A percentile compares a stretch with the other conserved stretches of the same genome.
Evolutionary conservation across 1,140 invertebrate species (phyloP).

Genomic region (Hetaerina americana): DNA sequence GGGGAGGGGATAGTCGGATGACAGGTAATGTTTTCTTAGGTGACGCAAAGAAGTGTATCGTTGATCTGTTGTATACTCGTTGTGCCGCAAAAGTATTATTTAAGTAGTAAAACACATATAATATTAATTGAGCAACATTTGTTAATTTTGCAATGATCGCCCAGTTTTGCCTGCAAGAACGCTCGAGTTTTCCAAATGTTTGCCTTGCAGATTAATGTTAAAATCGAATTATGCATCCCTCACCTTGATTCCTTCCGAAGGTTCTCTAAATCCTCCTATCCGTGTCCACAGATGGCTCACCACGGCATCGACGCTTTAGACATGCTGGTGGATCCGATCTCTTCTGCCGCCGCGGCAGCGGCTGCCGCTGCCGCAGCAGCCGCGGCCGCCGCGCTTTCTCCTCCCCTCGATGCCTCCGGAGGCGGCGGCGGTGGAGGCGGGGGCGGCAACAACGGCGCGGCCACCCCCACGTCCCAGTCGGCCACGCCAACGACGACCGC

Average conservation of each 20-base stretch:
- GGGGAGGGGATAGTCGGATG: too few relatives aligned
- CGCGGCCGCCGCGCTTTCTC: slow-evolving; percentile 15
- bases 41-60: too few relatives aligned
- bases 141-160: too few relatives aligned
- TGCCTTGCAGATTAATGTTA: too few relatives aligned
- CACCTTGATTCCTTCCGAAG: not conserved
- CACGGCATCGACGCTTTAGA: slow-evolving; percentile 88
- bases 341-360: slow-evolving; percentile 74
- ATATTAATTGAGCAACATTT: too few relatives aligned
- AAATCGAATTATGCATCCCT: not conserved
- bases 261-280: not conserved
- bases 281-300: slow-evolving; percentile 58
- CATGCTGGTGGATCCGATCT: slow-evolving; percentile 68
- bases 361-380: slow-evolving; percentile 48
- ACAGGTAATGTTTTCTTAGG: too few relatives aligned
- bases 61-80: too few relatives aligned
- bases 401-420: not conserved
- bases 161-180: too few relatives aligned
- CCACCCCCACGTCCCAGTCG: not conserved
- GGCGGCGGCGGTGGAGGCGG: slow-evolving; percentile 39
- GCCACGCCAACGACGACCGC: slow-evolving; percentile 35
- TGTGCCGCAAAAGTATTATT: too few relatives aligned
- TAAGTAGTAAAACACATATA: too few relatives aligned
- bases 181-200: too few relatives aligned
- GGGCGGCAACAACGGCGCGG: slow-evolving; percentile 39